Conservation (phyloP, 1,140 invertebrate species). For the Panonychus citri region DNA sequence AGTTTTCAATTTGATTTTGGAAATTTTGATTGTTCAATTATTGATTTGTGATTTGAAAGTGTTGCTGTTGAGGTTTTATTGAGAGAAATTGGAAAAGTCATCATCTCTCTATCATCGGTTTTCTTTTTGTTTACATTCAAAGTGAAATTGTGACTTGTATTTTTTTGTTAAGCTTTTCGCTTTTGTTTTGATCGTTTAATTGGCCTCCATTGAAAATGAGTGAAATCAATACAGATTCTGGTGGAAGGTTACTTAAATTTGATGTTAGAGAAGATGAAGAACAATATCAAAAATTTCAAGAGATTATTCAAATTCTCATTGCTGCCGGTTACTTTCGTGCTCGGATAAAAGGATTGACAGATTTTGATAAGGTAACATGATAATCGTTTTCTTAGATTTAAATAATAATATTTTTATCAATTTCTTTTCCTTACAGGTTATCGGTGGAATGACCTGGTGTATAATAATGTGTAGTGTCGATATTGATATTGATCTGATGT, state of each 20-base stretch:
- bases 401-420: neutral
- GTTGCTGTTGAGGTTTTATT: no score
- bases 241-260: neutral
- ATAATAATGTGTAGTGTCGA: constrained; percentile 85
- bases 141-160: no score
- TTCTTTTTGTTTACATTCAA: no score
- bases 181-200: no score
- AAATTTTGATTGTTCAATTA: no score
- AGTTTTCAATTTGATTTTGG: no score
- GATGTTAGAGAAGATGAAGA: neutral
- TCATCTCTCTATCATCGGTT: no score
- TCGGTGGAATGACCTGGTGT: constrained; percentile 91
- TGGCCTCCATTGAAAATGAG: neutral
- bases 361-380: constrained; percentile 64
- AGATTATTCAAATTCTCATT: constrained; percentile 71
- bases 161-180: no score
- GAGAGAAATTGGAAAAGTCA: no score
- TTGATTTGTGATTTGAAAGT: no score
- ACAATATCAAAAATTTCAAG: constrained; percentile 29
- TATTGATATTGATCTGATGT: constrained; percentile 77
- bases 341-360: constrained; percentile 67
- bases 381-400: neutral
- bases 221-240: neutral
- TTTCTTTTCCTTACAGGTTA: constrained; percentile 32
- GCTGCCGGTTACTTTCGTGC: constrained; percentile 86